Evolutionary conservation across 1,140 invertebrate species (phyloP), one percentile per base, ranked within the genome.

Genomic region (Microplitis demolitor): DNA sequence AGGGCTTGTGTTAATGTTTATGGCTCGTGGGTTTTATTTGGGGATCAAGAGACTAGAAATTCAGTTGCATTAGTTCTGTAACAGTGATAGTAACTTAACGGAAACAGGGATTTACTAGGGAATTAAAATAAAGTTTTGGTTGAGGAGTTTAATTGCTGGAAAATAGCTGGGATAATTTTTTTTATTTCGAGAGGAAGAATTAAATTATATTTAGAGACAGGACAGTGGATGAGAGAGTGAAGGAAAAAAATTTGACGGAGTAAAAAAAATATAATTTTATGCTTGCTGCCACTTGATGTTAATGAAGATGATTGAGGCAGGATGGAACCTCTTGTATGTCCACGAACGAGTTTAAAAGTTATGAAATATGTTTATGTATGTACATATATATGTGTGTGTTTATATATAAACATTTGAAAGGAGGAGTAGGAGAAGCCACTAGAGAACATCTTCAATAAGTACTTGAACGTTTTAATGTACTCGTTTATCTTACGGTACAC

Each of bases 291-390:
- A 9, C 58, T 70, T 8, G 62, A 64, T 50, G 14, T 45, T 35
- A 16, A 35, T 45, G 37, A 64, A 50, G 62, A 50, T 13, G 58
- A 64, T 50, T 24, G 50, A 54, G 66, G 50, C 66, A 67, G 66
- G 66, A 67, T 67, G 51, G 53, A 67, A 33, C 45, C 66, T 67
- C 66, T 67, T 67, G 39, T 64, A 35, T 60, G 37, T 9, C 68
- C 64, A 71, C 75, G 79, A 82, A 73, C 79, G 39, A 45, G 39
- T 45, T 45, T 45, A 45, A 45, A 78, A 83, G 78, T 85, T 85
- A 83, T 80, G 81, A 85, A 83, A 83, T 80, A 78, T 58, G 24
- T 83, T 82, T 77, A 83, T 84, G 85, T 77, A 81, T 84, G 39
- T 45, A 45, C 39, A 45, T 45, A 45, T 45, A 11, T 45, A 6